These are phyloP conservation scores for Drosophila kurseongensis DNA, from an alignment of 1,140 invertebrate species.

Conservation along the genomic window DNA sequence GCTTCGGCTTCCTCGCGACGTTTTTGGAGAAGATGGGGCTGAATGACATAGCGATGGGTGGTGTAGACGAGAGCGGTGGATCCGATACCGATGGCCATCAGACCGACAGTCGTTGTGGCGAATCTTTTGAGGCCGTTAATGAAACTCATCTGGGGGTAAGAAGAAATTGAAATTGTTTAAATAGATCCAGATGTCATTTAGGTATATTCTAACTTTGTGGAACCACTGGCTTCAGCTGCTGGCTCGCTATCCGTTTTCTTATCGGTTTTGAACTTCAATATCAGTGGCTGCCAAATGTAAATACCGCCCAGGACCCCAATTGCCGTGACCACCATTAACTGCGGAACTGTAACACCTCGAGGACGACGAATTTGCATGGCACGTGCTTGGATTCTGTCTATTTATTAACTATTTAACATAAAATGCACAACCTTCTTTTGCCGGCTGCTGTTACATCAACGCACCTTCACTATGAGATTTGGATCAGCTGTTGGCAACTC, in stretches of 20 bases:
- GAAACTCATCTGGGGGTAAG: constrained; percentile 80
- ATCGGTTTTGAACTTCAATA: constrained; percentile 69
- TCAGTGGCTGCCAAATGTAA: constrained; percentile 84
- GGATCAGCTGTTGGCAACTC: neutral
- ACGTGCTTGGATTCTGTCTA: constrained; percentile 14
- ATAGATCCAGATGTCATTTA: neutral
- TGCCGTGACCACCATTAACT: constrained; percentile 84
- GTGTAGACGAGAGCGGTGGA: constrained; percentile 57
- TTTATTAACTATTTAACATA: constrained; percentile 3
- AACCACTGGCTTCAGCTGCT: neutral
- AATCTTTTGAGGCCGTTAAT: constrained; percentile 78
- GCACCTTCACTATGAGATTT: constrained; percentile 4
- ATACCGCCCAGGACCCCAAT: constrained; percentile 80
- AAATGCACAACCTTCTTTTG: constrained; percentile 27
- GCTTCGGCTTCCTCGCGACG: constrained; percentile 68
- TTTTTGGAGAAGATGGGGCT: constrained; percentile 59
- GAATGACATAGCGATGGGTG: constrained; percentile 67
- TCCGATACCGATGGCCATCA: constrained; percentile 81
- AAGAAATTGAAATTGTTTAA: constrained; percentile 2
- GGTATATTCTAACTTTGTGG: constrained; percentile 51
- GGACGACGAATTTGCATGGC: constrained; percentile 84
- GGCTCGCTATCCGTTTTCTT: constrained; percentile 33
- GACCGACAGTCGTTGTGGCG: constrained; percentile 71
- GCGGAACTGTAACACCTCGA: constrained; percentile 74
- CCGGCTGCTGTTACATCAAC: constrained; percentile 53